Conservation (phyloP, 2,113 vertebrate genomes). For the Hemicordylus capensis region DNA sequence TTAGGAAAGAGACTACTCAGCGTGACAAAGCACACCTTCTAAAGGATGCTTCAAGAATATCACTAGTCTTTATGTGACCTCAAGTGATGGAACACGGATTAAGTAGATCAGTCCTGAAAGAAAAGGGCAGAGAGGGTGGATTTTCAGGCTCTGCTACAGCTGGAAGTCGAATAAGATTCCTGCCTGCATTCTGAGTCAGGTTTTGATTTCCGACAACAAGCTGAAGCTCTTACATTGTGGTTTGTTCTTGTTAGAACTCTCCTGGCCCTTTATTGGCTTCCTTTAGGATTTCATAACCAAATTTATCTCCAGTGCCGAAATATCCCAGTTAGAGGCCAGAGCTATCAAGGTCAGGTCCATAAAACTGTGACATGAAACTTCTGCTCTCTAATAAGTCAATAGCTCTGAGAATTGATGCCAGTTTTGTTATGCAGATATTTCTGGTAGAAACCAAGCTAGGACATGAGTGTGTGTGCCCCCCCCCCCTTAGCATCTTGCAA, state of each 20-base stretch:
- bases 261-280: not conserved
- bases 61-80: not conserved
- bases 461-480: not conserved
- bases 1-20: not conserved
- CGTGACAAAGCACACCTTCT: not conserved
- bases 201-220: not conserved
- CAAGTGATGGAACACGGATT: not conserved
- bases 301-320: not conserved
- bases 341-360: not conserved
- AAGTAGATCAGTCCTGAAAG: not conserved
- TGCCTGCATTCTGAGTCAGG: not conserved
- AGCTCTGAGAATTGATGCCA: not conserved
- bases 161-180: no score
- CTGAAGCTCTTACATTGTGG: not conserved
- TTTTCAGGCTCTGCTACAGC: not conserved
- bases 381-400: not conserved
- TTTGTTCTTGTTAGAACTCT: not conserved
- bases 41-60: not conserved
- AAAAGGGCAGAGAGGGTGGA: not conserved
- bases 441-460: not conserved
- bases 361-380: not conserved
- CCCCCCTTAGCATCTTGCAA: not conserved
- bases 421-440: not conserved
- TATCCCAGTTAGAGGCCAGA: not conserved
- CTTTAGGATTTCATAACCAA: not conserved